Percentiles rank a stretch among this genome's conserved stretches.
phyloP scores from a whole-genome alignment of 2,113 vertebrate species.

The Platysteira castanea region DNA sequence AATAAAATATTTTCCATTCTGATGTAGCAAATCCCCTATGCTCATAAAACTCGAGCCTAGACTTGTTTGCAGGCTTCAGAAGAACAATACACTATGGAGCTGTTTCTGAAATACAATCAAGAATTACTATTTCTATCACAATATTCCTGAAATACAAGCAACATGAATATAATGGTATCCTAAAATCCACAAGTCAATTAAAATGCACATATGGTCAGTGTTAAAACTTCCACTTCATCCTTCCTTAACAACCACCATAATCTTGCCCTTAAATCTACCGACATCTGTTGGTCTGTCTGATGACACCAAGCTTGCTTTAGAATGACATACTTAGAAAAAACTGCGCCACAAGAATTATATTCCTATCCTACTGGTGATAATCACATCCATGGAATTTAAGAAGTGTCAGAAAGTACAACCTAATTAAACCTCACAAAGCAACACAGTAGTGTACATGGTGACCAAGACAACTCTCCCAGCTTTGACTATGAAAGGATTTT shows the following conservation, averaged over 20 bases:
- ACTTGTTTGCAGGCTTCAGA: slow-evolving; percentile 35
- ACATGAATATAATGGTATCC: not conserved
- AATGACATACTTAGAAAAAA: not conserved
- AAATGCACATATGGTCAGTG: slow-evolving; percentile 33
- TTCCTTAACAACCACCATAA: slow-evolving; percentile 3
- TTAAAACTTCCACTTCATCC: slow-evolving; percentile 52
- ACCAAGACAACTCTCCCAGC: not conserved
- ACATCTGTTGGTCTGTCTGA: slow-evolving; percentile 11
- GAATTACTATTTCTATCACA: slow-evolving; percentile 38
- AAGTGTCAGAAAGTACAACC: slow-evolving; percentile 5
- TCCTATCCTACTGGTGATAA: not conserved
- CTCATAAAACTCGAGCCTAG: slow-evolving; percentile 7
- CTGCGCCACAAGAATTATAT: not conserved
- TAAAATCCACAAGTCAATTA: slow-evolving; percentile 29
- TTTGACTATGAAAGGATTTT: not conserved
- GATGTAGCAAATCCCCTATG: slow-evolving; percentile 37
- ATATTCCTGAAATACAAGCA: not conserved
- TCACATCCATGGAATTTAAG: not conserved
- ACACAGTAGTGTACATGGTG: not conserved
- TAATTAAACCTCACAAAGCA: slow-evolving; percentile 17
- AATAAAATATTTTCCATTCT: slow-evolving; percentile 71
- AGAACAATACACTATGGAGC: not conserved
- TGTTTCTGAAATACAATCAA: not conserved
- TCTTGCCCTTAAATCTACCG: slow-evolving; percentile 25
- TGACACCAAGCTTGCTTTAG: not conserved